Conservation (phyloP, 2,113 vertebrate species). For the Chionodraco myersi region DNA sequence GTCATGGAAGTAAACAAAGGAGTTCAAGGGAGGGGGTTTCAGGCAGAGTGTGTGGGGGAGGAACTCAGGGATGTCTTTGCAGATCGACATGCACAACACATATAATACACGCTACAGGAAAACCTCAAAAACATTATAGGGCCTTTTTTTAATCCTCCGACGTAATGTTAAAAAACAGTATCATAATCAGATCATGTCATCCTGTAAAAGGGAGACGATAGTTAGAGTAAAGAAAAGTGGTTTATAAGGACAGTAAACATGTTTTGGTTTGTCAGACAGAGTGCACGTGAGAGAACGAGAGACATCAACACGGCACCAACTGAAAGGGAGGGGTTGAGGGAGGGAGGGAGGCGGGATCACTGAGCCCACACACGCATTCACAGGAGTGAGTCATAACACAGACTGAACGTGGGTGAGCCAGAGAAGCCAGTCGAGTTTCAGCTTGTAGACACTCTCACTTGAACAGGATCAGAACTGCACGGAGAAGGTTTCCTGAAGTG, state of each 20-base stretch:
- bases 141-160: too few relatives aligned
- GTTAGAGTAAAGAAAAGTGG: slow-evolving; percentile 2
- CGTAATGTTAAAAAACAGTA: too few relatives aligned
- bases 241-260: background rate
- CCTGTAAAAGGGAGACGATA: background rate
- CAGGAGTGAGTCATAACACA: slow-evolving; percentile 73
- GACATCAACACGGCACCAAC: slow-evolving; percentile 24
- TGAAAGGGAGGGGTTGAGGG: slow-evolving; percentile 1
- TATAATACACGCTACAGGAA: too few relatives aligned
- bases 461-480: background rate
- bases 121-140: too few relatives aligned
- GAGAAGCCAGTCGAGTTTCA: slow-evolving; percentile 38
- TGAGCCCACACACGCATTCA: slow-evolving; percentile 58
- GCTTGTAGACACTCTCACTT: slow-evolving; percentile 7
- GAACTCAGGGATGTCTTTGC: too few relatives aligned
- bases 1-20: too few relatives aligned
- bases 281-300: background rate
- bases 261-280: background rate
- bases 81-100: too few relatives aligned
- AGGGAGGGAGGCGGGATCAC: slow-evolving; percentile 41
- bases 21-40: too few relatives aligned
- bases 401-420: slow-evolving; percentile 33
- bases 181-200: too few relatives aligned
- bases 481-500: background rate
- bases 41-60: too few relatives aligned